Evolutionary conservation across 2,888 invertebrate genomes (phyloP).

Genomic region (Thumatha senex): DNA sequence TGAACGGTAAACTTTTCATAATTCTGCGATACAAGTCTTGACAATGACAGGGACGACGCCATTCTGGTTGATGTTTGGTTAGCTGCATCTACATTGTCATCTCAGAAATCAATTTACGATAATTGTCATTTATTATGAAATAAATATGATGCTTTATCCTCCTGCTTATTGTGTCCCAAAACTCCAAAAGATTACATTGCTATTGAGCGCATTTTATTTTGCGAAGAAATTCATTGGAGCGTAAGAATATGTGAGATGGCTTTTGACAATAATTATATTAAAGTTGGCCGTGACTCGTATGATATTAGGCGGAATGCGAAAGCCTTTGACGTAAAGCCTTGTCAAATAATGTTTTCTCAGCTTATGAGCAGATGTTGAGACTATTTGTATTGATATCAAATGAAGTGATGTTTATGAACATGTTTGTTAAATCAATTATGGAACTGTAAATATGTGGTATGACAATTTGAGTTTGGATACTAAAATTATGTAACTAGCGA

Average conservation of each 20-base stretch:
- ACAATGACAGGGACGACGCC: slow-evolving; percentile 77
- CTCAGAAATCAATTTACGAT: slow-evolving; percentile 79
- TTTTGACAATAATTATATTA: slow-evolving; percentile 79
- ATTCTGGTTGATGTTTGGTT: slow-evolving; percentile 87
- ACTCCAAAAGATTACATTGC: slow-evolving; percentile 56
- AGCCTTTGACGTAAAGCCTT: slow-evolving; percentile 59
- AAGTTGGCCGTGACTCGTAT: slow-evolving; percentile 54
- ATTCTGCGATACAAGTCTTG: slow-evolving; percentile 48
- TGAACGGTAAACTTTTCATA: slow-evolving; percentile 49
- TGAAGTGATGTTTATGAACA: slow-evolving; percentile 39
- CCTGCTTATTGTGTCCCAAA: slow-evolving; percentile 53
- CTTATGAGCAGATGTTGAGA: slow-evolving; percentile 68
- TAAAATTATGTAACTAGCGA: not conserved
- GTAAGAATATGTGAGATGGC: slow-evolving; percentile 58
- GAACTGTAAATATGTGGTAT: not conserved
- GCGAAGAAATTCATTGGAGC: slow-evolving; percentile 65
- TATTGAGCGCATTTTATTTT: slow-evolving; percentile 73
- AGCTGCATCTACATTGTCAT: slow-evolving; percentile 83
- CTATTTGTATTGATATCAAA: slow-evolving; percentile 48
- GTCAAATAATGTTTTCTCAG: slow-evolving; percentile 74
- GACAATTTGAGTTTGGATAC: slow-evolving; percentile 2
- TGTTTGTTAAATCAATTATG: slow-evolving; percentile 26
- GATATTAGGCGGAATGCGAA: slow-evolving; percentile 73
- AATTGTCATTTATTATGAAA: slow-evolving; percentile 84
- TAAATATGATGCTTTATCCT: slow-evolving; percentile 80